Evolutionary conservation across 1,140 invertebrate genomes (phyloP).

Genomic region (Lepidurus couesii): DNA sequence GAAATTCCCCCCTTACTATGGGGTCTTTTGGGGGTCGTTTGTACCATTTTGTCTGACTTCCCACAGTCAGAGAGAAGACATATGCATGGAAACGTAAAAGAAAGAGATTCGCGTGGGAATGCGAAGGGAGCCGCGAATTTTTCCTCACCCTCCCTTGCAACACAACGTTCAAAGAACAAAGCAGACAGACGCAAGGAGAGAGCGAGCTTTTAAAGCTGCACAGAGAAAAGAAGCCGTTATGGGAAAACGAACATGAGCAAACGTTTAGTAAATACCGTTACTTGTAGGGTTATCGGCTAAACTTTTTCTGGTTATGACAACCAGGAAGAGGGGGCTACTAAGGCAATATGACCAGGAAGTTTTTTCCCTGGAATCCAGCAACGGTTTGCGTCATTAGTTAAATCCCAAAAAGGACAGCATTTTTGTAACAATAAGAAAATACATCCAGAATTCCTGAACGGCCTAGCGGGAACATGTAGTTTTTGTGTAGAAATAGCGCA

Average conservation of each 20-base stretch:
- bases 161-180: not conserved
- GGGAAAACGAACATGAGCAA: not conserved
- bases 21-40: not conserved
- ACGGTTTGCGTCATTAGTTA: too few species aligned
- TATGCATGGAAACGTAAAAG: not conserved
- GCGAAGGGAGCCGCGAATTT: not conserved
- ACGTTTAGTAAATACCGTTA: not conserved
- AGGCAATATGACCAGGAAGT: not conserved
- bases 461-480: too few species aligned
- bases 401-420: too few species aligned
- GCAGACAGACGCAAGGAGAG: too few species aligned
- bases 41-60: not conserved
- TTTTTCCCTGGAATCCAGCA: too few species aligned
- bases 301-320: not conserved
- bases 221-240: constrained; percentile 9
- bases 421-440: too few species aligned
- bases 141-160: not conserved
- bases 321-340: not conserved
- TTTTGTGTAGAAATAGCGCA: too few species aligned
- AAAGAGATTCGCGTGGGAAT: not conserved
- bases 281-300: constrained; percentile 1
- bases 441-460: too few species aligned
- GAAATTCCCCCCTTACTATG: not conserved
- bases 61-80: not conserved
- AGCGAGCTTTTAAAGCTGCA: too few species aligned